Evolutionary conservation across 2,888 invertebrate genomes (phyloP), one percentile per base, ranked within the genome.

Genomic region (Neuroscelio doddi): DNA sequence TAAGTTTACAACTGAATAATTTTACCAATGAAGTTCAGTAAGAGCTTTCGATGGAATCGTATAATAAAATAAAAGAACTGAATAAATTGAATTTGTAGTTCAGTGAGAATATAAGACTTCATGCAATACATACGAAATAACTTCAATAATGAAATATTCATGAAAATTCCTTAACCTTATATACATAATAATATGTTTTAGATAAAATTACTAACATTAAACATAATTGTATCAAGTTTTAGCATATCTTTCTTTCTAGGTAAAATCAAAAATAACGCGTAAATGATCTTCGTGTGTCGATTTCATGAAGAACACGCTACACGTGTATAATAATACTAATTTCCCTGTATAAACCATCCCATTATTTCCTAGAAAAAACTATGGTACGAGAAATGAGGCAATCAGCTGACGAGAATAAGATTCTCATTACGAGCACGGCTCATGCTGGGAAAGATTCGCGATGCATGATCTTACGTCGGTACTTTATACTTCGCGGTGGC

Each of bases 341-440:
- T 64, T 64, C 45, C 58, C 42, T 49, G 50, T 17, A 41, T 42
- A 51, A 63, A 63, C 26, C 63, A 52, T 38, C 46, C 32, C 47
- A 63, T 56, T 42, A 49, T 30, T 44, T 34, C 49, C 38, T 21
- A 53, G 34, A 41, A 56, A 39, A 49, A 55, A 36, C 47, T 38
- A 51, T 64, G 53, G 52, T 45, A 50, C 64, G 53, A 44, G 64
- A 53, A 64, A 58, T 53, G 38, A 58, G 64, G 53, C 58, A 64
- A 64, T 64, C 64, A 64, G 64, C 64, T 58, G 64, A 53, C 57
- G 52, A 58, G 64, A 49, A 57, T 64, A 53, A 64, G 53, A 53
- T 58, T 27, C 58, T 64, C 58, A 50, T 64, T 64, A 58, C 51
- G 52, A 57, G 42, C 57, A 34, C 55, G 50, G 47, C 38, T 49